A percentile compares a stretch with the other conserved stretches of the same genome.
Conservation (phyloP, 2,113 vertebrate species). For the Limanda limanda region DNA sequence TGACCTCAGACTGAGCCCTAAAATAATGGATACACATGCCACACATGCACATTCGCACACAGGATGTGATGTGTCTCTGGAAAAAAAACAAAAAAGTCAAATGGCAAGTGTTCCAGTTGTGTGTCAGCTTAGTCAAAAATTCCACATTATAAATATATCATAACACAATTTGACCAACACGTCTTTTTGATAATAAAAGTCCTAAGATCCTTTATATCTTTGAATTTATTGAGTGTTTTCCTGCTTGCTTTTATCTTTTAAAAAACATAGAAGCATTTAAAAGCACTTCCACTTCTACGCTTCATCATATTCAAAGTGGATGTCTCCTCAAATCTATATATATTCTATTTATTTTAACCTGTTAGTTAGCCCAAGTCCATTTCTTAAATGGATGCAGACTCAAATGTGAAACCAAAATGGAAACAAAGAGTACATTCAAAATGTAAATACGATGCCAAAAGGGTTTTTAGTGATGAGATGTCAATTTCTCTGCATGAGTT, state of each 20-base stretch:
- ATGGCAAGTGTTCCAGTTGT: not conserved
- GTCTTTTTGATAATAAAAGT: not conserved
- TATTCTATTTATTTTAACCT: slow-evolving; percentile 5
- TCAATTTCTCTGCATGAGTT: not conserved
- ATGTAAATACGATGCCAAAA: not conserved
- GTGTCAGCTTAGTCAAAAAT: not conserved
- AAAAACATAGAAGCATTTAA: no score
- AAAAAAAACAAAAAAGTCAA: slow-evolving; percentile 26
- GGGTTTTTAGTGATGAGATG: not conserved
- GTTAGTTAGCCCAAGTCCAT: not conserved
- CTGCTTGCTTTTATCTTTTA: not conserved
- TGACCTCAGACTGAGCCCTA: slow-evolving; percentile 72
- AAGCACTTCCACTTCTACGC: no score
- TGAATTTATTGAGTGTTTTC: not conserved
- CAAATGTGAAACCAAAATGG: not conserved
- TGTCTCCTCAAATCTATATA: not conserved
- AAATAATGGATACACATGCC: slow-evolving; percentile 52
- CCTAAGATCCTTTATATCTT: not conserved
- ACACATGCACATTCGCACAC: slow-evolving; percentile 24
- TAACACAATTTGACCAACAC: not conserved
- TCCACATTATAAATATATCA: not conserved
- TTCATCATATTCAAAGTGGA: not conserved
- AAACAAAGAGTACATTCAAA: no score
- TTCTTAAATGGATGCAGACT: not conserved
- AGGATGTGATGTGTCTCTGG: slow-evolving; percentile 18